These are phyloP conservation scores for Gerris buenoi DNA, from an alignment of 1,140 invertebrate species.

Conservation along the genomic window DNA sequence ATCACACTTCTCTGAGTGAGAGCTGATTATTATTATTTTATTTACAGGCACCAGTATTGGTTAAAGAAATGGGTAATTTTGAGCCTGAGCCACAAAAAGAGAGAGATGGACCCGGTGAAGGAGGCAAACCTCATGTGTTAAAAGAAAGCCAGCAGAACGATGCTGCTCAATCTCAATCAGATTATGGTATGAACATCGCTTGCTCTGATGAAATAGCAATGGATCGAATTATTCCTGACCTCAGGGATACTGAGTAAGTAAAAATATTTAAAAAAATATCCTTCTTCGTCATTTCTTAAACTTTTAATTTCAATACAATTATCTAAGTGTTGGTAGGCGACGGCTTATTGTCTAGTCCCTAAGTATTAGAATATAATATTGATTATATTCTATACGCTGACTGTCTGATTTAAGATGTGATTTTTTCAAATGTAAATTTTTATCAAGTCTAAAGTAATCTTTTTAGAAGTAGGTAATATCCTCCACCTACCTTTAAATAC, in stretches of 20 bases:
- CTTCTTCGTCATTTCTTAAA: no score
- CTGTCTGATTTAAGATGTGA: no score
- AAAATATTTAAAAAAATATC: no score
- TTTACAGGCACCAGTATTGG: constrained; percentile 26
- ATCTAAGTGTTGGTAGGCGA: no score
- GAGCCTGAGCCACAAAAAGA: constrained; percentile 43
- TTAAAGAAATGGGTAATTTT: constrained; percentile 41
- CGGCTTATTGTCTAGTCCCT: no score
- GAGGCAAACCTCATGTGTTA: constrained; percentile 59
- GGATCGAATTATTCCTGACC: constrained; percentile 70
- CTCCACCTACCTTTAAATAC: no score
- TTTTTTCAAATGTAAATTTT: no score
- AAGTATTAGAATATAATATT: no score
- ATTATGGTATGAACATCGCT: constrained; percentile 95
- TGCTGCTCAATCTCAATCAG: constrained; percentile 53
- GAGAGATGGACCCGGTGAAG: constrained; percentile 67
- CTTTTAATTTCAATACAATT: no score
- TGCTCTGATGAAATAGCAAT: constrained; percentile 84
- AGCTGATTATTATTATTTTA: constrained; percentile 4
- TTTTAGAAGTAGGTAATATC: no score
- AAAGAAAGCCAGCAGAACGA: constrained; percentile 59
- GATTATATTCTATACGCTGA: no score
- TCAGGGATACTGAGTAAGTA: constrained; percentile 63
- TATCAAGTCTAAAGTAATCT: no score
- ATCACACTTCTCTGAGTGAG: background rate